Evolutionary conservation across 2,888 invertebrate genomes (phyloP).

Genomic region (Dasypolia templi): DNA sequence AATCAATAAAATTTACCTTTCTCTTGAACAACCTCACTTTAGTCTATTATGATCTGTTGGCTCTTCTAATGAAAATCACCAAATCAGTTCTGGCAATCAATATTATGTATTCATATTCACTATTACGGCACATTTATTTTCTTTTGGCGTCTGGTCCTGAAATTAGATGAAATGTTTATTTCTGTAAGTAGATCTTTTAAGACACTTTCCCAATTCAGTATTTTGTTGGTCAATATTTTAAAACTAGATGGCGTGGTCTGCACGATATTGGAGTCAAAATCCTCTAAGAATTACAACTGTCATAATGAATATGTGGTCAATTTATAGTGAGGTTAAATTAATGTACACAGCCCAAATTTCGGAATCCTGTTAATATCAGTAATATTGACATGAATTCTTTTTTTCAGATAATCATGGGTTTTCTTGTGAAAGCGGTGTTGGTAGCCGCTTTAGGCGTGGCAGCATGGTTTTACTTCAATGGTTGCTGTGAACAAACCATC

Average conservation of each 20-base stretch:
- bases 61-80: not conserved
- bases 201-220: too few relatives aligned
- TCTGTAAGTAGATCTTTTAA: too few relatives aligned
- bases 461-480: constrained; percentile 55
- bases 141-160: not conserved
- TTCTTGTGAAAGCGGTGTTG: constrained; percentile 55
- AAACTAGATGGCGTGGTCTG: too few relatives aligned
- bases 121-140: not conserved
- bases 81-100: not conserved
- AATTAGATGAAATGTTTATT: too few relatives aligned
- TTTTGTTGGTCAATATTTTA: too few relatives aligned
- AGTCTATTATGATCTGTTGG: not conserved
- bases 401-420: constrained; percentile 61
- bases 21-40: too few relatives aligned
- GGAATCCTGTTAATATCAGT: not conserved
- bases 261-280: not conserved
- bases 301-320: not conserved
- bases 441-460: constrained; percentile 62
- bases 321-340: not conserved
- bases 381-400: not conserved
- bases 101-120: not conserved
- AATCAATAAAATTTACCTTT: too few relatives aligned
- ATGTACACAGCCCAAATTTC: not conserved
- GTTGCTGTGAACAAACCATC: constrained; percentile 40
- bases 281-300: not conserved